Evolutionary conservation across 2,797 vertebrate species (phyloP).

Genomic region (Trematocara caparti): DNA sequence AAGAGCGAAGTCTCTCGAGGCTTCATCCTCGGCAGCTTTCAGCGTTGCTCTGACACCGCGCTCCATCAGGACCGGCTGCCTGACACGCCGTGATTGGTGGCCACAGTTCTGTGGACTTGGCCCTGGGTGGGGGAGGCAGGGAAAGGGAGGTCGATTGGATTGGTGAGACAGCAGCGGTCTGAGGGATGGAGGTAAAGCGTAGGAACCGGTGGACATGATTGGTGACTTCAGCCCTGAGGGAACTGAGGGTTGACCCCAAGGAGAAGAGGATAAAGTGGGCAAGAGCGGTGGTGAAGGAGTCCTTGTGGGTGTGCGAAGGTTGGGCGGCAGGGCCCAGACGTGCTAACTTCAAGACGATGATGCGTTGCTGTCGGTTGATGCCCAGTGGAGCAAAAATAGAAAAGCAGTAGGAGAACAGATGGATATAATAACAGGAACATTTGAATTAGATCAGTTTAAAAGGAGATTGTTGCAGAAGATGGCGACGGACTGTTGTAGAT

Average conservation of each 20-base stretch:
- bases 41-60: conserved; percentile 69
- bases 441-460: background rate
- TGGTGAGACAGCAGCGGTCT: conserved; percentile 21
- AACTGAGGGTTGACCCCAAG: conserved; percentile 29
- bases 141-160: conserved; percentile 9
- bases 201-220: conserved; percentile 32
- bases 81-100: conserved; percentile 78
- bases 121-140: conserved; percentile 26
- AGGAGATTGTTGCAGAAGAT: background rate
- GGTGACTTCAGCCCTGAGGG: conserved; percentile 29
- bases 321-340: background rate
- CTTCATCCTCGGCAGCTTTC: conserved; percentile 60
- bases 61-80: conserved; percentile 72
- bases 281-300: conserved; percentile 1
- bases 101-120: conserved; percentile 40
- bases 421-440: background rate
- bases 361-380: background rate
- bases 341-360: conserved; percentile 10
- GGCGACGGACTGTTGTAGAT: background rate
- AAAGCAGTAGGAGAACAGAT: background rate
- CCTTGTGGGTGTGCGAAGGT: conserved; percentile 9
- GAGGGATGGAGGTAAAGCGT: conserved; percentile 33
- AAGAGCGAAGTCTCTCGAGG: conserved; percentile 60
- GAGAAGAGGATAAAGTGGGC: conserved; percentile 7
- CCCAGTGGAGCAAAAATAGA: background rate